Conservation (phyloP, 92 coral and sea anemone genomes). For the Galaxea fascicularis region DNA sequence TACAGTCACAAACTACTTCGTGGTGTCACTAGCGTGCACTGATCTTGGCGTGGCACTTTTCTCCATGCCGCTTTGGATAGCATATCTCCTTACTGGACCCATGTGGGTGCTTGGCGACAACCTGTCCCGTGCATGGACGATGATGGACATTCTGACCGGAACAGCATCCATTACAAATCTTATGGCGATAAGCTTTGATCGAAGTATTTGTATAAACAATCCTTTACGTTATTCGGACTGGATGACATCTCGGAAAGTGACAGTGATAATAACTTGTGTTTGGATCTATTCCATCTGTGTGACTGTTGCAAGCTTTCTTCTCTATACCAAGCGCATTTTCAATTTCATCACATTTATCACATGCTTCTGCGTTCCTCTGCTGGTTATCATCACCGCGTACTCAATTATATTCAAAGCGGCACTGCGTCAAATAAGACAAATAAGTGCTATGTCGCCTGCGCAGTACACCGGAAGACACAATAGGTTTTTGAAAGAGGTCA, state of each 20-base stretch:
- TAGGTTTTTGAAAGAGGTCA: slow-evolving; percentile 78
- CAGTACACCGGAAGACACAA: slow-evolving; percentile 28
- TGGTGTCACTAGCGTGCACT: slow-evolving; percentile 84
- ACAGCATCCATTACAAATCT: slow-evolving; percentile 88
- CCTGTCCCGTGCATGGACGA: slow-evolving; percentile 74
- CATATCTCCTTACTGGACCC: slow-evolving; percentile 81
- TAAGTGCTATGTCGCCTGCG: slow-evolving; percentile 55
- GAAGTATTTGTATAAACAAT: slow-evolving; percentile 68
- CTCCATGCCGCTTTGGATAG: slow-evolving; percentile 84
- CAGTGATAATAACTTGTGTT: slow-evolving; percentile 45
- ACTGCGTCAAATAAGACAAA: slow-evolving; percentile 67
- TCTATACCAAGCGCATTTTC: slow-evolving; percentile 62
- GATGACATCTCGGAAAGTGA: slow-evolving; percentile 61
- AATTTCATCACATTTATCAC: slow-evolving; percentile 73
- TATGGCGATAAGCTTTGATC: slow-evolving; percentile 86
- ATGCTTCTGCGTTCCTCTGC: slow-evolving; percentile 83
- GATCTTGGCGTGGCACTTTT: slow-evolving; percentile 84
- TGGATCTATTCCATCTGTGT: slow-evolving; percentile 78
- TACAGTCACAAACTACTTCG: slow-evolving; percentile 73
- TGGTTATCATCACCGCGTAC: slow-evolving; percentile 80
- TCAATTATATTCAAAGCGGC: slow-evolving; percentile 81
- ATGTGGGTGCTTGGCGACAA: slow-evolving; percentile 60
- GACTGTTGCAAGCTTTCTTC: slow-evolving; percentile 70
- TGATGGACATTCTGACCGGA: slow-evolving; percentile 80
- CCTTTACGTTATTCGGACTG: slow-evolving; percentile 72